phyloP scores from a whole-genome alignment of 2,113 vertebrate genomes.

The Thryonomys swinderianus region DNA sequence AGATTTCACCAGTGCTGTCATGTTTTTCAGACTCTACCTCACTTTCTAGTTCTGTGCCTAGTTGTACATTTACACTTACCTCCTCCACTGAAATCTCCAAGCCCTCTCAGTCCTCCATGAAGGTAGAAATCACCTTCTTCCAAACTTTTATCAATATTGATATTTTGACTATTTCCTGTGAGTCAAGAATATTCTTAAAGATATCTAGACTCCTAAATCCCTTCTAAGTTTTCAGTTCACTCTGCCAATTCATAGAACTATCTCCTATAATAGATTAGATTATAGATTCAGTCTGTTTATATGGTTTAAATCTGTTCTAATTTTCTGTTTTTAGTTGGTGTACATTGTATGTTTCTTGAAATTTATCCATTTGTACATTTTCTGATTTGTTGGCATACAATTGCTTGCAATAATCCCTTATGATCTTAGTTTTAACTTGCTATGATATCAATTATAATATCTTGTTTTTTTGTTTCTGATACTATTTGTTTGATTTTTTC shows the following conservation, averaged over 20 bases:
- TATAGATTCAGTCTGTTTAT: background rate
- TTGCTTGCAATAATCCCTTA: background rate
- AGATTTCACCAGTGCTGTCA: background rate
- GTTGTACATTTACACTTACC: no score
- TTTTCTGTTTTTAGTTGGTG: background rate
- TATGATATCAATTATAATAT: background rate
- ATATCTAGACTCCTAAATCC: background rate
- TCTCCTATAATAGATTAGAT: background rate
- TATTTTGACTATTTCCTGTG: background rate
- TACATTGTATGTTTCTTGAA: background rate
- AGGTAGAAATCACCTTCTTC: background rate
- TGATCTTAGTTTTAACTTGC: background rate
- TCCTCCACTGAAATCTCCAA: background rate
- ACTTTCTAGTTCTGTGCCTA: no score
- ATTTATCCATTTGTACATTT: background rate
- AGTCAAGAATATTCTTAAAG: background rate
- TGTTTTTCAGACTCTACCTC: background rate
- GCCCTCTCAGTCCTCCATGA: background rate
- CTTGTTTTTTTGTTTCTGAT: background rate
- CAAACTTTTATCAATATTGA: background rate
- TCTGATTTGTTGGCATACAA: background rate
- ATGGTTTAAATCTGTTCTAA: background rate
- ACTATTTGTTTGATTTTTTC: background rate
- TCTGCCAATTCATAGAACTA: background rate
- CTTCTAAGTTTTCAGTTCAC: background rate